Evolutionary conservation across 2,797 vertebrate species (phyloP).

Genomic region (Gymnodraco acuticeps): DNA sequence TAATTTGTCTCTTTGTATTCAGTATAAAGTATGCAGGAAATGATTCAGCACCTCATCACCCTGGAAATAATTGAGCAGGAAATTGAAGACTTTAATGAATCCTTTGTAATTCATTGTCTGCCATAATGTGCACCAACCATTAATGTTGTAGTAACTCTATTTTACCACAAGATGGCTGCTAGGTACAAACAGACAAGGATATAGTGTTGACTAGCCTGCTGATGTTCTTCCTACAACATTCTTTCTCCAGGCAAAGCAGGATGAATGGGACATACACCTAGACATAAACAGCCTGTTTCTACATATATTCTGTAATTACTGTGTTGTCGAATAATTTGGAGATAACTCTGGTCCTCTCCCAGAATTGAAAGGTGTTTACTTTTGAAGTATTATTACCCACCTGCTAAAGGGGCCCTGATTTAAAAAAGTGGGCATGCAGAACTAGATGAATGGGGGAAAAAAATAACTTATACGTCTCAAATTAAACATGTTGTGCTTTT

Average conservation of each 20-base stretch:
- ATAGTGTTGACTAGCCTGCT: conserved; percentile 12
- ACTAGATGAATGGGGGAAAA: not conserved
- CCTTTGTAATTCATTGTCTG: not conserved
- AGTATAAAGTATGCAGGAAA: not conserved
- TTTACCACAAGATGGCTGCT: conserved; percentile 66
- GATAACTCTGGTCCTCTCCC: conserved; percentile 2
- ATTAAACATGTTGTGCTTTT: conserved; percentile 18
- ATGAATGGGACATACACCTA: not conserved
- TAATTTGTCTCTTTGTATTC: conserved; percentile 21
- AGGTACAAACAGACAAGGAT: conserved; percentile 20
- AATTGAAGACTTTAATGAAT: not conserved
- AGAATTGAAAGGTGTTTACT: not conserved
- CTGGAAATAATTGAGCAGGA: not conserved
- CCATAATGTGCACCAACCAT: not conserved
- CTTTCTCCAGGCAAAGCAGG: conserved; percentile 19
- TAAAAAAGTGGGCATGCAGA: not conserved
- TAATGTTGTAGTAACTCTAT: conserved; percentile 45
- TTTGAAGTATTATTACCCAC: conserved; percentile 11
- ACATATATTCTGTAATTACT: not conserved
- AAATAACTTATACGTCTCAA: conserved; percentile 19
- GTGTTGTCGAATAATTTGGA: not conserved
- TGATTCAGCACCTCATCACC: not conserved
- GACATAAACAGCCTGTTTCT: not conserved
- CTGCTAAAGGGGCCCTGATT: not conserved
- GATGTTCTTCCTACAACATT: not conserved